Base-by-base conservation (phyloP, 2,113 vertebrate species). In the Hemiprocne comata region DNA sequence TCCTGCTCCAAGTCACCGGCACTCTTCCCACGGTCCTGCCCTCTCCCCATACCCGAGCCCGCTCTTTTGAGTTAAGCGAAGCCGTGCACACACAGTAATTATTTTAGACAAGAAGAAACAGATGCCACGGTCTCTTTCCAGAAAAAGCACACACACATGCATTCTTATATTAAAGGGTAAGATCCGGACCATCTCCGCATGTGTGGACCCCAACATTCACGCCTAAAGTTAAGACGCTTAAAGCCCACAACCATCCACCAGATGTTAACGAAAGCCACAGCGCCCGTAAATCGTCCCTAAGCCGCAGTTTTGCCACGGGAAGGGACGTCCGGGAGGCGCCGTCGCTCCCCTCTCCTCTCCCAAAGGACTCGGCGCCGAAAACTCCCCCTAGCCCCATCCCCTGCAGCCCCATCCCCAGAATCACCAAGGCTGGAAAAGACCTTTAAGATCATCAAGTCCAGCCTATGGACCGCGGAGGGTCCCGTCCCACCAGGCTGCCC, bases 1-100 rank as follows among this genome's bases (percentile, higher is more conserved):
- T 40, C 69, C 89, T 33, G 66, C 85, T 96, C 88, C 93, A 53
- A 96, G n/a, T 77, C 71, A 79, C 36, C 87, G 48, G n/a, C 53
- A 2, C 53, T 26, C 89, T 86, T 89, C 88, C 89, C 85, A 90
- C 79, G 38, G 54, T 5, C 55, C 31, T 40, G 46, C 64, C 67
- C 28, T 29, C 53, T 80, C 42, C 70, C 48, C 60, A 4, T 2
- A 61, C 17, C 44, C 40, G 5, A 65, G 40, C n/a, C 75, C 31
- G 61, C 55, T 77, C 85, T 60, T 57, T 46, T 11, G 25, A 65
- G 65, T 16, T 2, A n/a, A 33, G 66, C 26, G 16, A 62, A 76
- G 85, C 54, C 25, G 36, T 17, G 18, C 86, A 34, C 87, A 51
- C 40, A 10, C 19, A 64, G 77, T 4, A 61, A 88, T 87, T 87